Conservation (phyloP, 1,140 invertebrate species). For the Stegodyphus mimosarum region DNA sequence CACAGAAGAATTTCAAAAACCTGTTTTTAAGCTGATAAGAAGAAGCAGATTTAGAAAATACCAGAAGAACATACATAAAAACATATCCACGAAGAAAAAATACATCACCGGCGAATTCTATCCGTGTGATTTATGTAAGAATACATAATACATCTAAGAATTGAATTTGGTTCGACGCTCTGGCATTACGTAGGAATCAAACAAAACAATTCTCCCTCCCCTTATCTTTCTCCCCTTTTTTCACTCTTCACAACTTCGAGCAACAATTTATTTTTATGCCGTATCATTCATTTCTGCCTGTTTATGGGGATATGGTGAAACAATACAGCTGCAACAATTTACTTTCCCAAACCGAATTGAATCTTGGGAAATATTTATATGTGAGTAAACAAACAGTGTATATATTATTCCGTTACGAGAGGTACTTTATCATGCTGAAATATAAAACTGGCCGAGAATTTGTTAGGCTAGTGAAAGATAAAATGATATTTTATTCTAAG, state of each 20-base stretch:
- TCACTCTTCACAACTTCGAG: neutral
- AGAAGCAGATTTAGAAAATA: neutral
- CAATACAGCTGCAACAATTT: conserved; percentile 21
- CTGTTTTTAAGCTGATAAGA: conserved; percentile 29
- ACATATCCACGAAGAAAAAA: conserved; percentile 19
- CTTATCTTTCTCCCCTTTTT: neutral
- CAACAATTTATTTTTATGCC: conserved; percentile 18
- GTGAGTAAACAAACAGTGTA: conserved; percentile 22
- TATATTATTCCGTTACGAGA: conserved; percentile 25
- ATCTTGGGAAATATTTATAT: neutral
- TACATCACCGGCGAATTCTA: conserved; percentile 19
- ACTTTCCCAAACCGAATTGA: conserved; percentile 18
- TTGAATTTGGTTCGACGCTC: conserved; percentile 24
- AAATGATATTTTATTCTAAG: conserved; percentile 21
- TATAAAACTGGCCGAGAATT: conserved; percentile 15
- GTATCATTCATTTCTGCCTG: conserved; percentile 13
- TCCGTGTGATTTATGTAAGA: conserved; percentile 23
- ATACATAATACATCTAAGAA: conserved; percentile 30
- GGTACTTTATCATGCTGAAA: conserved; percentile 39
- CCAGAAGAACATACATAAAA: conserved; percentile 19
- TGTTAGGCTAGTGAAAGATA: neutral
- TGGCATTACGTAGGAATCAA: conserved; percentile 8
- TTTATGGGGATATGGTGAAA: neutral
- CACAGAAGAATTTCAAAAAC: neutral
- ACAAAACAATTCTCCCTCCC: too few species aligned